Evolutionary conservation across 1,140 invertebrate genomes (phyloP).

Genomic region (Nymphalis io): DNA sequence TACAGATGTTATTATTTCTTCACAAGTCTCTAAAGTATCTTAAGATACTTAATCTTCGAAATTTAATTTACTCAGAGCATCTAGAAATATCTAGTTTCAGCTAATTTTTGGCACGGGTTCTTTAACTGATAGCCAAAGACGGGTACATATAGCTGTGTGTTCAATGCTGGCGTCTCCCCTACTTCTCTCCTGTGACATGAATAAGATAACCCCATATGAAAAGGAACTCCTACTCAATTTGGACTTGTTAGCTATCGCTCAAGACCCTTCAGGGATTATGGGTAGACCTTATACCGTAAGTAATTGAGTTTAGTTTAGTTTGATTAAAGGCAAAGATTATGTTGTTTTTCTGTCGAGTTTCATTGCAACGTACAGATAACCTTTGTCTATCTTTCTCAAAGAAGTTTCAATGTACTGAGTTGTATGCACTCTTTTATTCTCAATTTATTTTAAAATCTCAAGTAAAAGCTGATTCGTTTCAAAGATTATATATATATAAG

Average conservation of each 20-base stretch:
- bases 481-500: no score
- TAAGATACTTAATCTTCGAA: no score
- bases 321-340: not conserved
- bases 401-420: no score
- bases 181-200: conserved; percentile 93
- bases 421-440: no score
- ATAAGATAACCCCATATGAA: conserved; percentile 85
- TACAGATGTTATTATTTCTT: no score
- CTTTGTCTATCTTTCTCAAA: no score
- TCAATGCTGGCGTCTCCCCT: conserved; percentile 93
- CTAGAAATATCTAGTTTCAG: conserved; percentile 76
- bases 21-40: no score
- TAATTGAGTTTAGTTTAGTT: not conserved
- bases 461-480: no score
- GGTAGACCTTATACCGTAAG: conserved; percentile 59
- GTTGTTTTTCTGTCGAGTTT: not conserved
- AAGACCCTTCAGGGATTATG: conserved; percentile 88
- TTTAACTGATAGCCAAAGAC: conserved; percentile 89
- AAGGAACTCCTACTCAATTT: conserved; percentile 89
- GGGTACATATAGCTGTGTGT: conserved; percentile 94
- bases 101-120: conserved; percentile 93
- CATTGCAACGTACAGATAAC: not conserved
- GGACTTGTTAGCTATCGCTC: conserved; percentile 89
- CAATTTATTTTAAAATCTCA: no score
- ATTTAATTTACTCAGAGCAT: no score